These are phyloP conservation scores for Drosophila bifasciata DNA, from an alignment of 1,140 invertebrate species.

Conservation along the genomic window DNA sequence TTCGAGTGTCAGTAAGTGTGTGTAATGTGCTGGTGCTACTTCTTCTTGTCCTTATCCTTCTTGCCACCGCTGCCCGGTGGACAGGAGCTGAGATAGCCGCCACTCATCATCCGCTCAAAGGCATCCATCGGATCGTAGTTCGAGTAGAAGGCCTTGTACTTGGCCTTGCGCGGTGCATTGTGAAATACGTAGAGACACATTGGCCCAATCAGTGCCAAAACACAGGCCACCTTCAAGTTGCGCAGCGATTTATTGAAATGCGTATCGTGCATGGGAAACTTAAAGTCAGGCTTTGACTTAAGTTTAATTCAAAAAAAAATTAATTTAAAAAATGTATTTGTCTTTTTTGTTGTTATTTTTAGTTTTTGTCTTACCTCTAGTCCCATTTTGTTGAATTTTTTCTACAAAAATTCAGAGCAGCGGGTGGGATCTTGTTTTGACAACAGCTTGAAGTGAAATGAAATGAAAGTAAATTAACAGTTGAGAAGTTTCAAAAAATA, in stretches of 20 bases:
- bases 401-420: too few relatives aligned
- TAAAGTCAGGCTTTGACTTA: constrained; percentile 20
- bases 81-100: constrained; percentile 52
- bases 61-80: constrained; percentile 44
- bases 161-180: constrained; percentile 25
- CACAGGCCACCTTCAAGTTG: constrained; percentile 22
- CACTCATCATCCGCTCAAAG: constrained; percentile 62
- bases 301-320: background rate
- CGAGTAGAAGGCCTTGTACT: constrained; percentile 49
- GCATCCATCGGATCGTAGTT: constrained; percentile 52
- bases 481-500: too few relatives aligned
- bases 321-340: too few relatives aligned
- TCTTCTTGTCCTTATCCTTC: constrained; percentile 29
- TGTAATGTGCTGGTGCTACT: constrained; percentile 12
- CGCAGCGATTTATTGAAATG: constrained; percentile 37
- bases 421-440: too few relatives aligned
- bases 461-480: too few relatives aligned
- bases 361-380: background rate
- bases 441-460: too few relatives aligned
- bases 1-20: background rate
- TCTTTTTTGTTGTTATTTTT: background rate
- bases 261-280: constrained; percentile 56
- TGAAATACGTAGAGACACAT: constrained; percentile 14
- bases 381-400: too few relatives aligned
- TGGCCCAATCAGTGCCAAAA: constrained; percentile 18